These are phyloP conservation scores for Nomia melanderi DNA, from an alignment of 1,140 invertebrate genomes.

Conservation along the genomic window DNA sequence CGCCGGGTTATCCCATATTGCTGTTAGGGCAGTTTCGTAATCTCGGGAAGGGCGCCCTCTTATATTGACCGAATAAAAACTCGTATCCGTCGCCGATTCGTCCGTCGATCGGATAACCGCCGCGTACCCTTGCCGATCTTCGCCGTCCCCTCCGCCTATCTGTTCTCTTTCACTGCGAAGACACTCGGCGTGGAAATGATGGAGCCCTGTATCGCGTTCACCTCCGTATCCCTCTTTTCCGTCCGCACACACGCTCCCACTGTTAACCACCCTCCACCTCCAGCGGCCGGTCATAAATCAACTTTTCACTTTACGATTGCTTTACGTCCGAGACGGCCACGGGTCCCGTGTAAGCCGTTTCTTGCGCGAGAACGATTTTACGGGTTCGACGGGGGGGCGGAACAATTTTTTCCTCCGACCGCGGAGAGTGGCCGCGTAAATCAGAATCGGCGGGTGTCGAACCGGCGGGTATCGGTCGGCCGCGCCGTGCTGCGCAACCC, in stretches of 20 bases:
- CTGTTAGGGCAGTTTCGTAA: conserved; percentile 74
- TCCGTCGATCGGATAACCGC: conserved; percentile 51
- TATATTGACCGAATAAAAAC: conserved; percentile 69
- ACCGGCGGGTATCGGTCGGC: not conserved
- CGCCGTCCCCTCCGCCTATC: not conserved
- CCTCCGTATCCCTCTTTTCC: conserved; percentile 6
- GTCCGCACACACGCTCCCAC: not conserved
- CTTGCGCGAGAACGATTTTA: conserved; percentile 34
- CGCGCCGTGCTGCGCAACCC: not conserved
- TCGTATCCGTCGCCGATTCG: conserved; percentile 61
- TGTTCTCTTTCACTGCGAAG: not conserved
- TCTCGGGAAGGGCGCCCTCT: conserved; percentile 63
- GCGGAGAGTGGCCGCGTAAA: conserved; percentile 3
- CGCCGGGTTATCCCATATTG: conserved; percentile 64
- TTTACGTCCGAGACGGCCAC: conserved; percentile 16
- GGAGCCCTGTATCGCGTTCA: conserved; percentile 1
- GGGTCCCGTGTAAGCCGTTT: conserved; percentile 5
- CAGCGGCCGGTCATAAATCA: conserved; percentile 45
- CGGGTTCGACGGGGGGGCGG: not conserved
- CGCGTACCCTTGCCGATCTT: not conserved
- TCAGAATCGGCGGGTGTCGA: not conserved
- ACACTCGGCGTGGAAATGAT: conserved; percentile 20
- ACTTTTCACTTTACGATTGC: conserved; percentile 59
- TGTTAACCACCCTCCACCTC: no score
- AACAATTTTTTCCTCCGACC: not conserved